Conservation (phyloP, 2,888 invertebrate species). For the Euplagia quadripunctaria region DNA sequence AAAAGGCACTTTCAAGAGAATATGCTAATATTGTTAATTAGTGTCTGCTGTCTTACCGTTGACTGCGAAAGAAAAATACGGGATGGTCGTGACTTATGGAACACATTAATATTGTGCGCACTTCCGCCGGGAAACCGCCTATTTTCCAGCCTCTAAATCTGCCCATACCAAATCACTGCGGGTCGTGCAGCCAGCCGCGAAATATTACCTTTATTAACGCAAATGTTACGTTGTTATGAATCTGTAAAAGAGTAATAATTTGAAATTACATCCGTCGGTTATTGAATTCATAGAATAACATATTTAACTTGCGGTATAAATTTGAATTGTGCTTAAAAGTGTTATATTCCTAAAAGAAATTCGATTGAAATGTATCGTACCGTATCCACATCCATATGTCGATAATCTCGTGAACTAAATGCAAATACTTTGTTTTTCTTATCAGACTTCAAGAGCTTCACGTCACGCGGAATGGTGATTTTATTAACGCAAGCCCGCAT, state of each 20-base stretch:
- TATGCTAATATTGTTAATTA: constrained; percentile 87
- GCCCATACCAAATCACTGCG: constrained; percentile 53
- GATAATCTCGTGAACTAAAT: constrained; percentile 5
- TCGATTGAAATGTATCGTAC: neutral
- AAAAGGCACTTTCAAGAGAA: constrained; percentile 72
- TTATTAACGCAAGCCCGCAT: neutral
- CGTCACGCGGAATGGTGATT: neutral
- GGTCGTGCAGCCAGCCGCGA: constrained; percentile 31
- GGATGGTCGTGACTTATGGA: constrained; percentile 78
- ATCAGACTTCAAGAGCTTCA: neutral
- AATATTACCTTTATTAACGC: constrained; percentile 47
- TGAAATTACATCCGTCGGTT: constrained; percentile 5
- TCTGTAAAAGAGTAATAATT: constrained; percentile 15
- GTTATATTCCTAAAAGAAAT: neutral
- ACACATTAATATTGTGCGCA: constrained; percentile 83
- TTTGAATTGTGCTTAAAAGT: neutral
- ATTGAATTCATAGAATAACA: constrained; percentile 17
- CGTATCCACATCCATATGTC: constrained; percentile 5
- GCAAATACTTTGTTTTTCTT: neutral
- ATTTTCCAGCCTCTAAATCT: constrained; percentile 72
- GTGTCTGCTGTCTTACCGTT: constrained; percentile 76
- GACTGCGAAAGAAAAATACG: constrained; percentile 79
- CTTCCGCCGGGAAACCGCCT: constrained; percentile 75
- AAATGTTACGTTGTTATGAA: constrained; percentile 34
- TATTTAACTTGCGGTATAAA: constrained; percentile 12